Percentiles rank a stretch among this genome's conserved stretches.
phyloP scores from a whole-genome alignment of 2,888 invertebrate genomes.

The Bimastos eiseni region DNA sequence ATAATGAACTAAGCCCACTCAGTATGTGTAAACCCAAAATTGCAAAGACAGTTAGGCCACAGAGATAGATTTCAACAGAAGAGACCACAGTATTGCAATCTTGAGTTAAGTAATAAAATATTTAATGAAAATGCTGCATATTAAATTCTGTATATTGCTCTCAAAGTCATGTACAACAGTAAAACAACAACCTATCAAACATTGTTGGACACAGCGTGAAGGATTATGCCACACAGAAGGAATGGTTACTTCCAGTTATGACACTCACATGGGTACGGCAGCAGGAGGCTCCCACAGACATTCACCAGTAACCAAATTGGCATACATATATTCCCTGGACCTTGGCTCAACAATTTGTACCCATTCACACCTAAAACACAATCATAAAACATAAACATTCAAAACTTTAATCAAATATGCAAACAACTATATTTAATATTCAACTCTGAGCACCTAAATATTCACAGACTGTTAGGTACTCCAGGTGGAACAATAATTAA shows the following conservation, averaged over 20 bases:
- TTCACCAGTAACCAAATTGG: slow-evolving; percentile 95
- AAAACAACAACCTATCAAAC: too few species aligned
- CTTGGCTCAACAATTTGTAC: slow-evolving; percentile 98
- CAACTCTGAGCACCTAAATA: neutral
- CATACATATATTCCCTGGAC: slow-evolving; percentile 98
- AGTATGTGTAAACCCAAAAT: neutral
- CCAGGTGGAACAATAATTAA: too few species aligned
- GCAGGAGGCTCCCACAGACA: slow-evolving; percentile 96
- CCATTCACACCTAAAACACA: slow-evolving; percentile 71
- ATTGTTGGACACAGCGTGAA: too few species aligned
- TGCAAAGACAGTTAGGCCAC: too few species aligned
- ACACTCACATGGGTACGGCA: slow-evolving; percentile 66
- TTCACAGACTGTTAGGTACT: neutral
- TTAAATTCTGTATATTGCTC: neutral
- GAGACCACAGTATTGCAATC: neutral
- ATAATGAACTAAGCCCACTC: neutral
- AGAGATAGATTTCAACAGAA: neutral
- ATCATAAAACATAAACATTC: neutral
- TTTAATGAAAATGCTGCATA: neutral
- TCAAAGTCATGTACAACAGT: neutral
- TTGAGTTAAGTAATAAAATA: neutral
- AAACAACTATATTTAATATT: slow-evolving; percentile 3
- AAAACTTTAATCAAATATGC: neutral
- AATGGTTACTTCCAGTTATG: neutral
- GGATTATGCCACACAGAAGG: neutral